Conservation (phyloP, 23 tunicate species). For the Halocynthia aurantium region DNA sequence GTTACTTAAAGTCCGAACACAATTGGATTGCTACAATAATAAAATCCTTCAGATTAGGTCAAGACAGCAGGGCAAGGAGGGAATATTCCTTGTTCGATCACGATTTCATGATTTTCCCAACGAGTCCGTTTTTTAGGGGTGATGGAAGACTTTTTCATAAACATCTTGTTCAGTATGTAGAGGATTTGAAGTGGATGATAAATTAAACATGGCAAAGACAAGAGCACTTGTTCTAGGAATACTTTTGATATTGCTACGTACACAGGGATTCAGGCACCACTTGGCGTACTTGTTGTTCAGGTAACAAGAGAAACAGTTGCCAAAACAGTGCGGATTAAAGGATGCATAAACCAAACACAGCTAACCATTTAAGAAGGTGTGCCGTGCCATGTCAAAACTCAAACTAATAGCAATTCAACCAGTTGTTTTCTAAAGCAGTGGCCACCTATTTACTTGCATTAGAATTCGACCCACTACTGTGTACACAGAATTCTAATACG, state of each 20-base stretch:
- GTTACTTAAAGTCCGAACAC: not conserved
- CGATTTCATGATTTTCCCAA: not conserved
- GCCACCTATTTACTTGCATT: too few relatives aligned
- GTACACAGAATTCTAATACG: too few relatives aligned
- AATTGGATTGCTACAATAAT: not conserved
- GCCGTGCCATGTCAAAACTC: too few relatives aligned
- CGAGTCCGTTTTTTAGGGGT: not conserved
- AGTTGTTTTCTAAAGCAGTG: too few relatives aligned
- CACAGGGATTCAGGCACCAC: not conserved
- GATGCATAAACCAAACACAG: not conserved
- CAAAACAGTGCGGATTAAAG: not conserved
- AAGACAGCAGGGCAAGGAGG: not conserved
- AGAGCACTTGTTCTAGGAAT: not conserved
- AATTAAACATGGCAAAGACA: not conserved
- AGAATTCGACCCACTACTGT: too few relatives aligned
- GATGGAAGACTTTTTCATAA: too few relatives aligned
- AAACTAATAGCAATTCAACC: too few relatives aligned
- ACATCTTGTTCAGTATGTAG: too few relatives aligned
- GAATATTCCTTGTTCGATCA: too few relatives aligned
- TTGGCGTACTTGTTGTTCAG: slow-evolving; percentile 9
- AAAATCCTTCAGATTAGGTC: not conserved
- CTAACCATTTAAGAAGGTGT: too few relatives aligned
- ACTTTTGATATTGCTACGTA: not conserved
- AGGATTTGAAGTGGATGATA: not conserved
- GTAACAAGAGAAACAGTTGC: slow-evolving; percentile 14